Evolutionary conservation across 2,888 invertebrate genomes (phyloP).

Genomic region (Eumacrocentrus americanus): DNA sequence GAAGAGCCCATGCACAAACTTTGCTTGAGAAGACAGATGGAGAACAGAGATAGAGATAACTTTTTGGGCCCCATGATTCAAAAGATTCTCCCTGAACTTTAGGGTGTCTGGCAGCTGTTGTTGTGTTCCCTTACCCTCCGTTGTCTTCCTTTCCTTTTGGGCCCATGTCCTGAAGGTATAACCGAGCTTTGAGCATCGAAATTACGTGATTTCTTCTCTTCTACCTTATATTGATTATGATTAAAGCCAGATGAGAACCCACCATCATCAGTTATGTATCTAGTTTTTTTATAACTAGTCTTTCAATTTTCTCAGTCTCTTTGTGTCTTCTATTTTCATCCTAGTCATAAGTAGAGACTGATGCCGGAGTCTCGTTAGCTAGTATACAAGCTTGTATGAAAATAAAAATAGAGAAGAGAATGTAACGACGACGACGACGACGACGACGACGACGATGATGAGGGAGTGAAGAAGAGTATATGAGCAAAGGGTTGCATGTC

Average conservation of each 20-base stretch:
- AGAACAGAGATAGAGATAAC: slow-evolving; percentile 34
- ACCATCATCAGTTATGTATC: neutral
- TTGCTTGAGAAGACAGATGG: slow-evolving; percentile 26
- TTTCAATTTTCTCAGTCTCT: neutral
- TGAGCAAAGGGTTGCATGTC: neutral
- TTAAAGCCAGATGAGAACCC: slow-evolving; percentile 9
- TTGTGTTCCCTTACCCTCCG: slow-evolving; percentile 28
- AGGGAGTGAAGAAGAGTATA: neutral
- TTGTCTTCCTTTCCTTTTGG: slow-evolving; percentile 25
- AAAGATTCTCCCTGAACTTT: slow-evolving; percentile 39
- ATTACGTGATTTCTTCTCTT: neutral
- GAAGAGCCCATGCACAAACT: slow-evolving; percentile 13
- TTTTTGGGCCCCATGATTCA: slow-evolving; percentile 41
- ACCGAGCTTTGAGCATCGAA: neutral
- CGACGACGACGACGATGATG: too few species aligned
- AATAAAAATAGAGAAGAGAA: too few species aligned
- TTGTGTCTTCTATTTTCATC: too few species aligned
- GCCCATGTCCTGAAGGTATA: slow-evolving; percentile 4
- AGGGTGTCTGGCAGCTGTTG: slow-evolving; percentile 41
- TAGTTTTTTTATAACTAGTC: neutral
- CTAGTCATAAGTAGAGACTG: neutral
- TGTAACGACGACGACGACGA: too few species aligned
- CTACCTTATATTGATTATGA: neutral
- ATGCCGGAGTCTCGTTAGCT: neutral
- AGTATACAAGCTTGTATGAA: neutral